Evolutionary conservation across 2,888 invertebrate species (phyloP).

Genomic region (Cheilosia vulpina): DNA sequence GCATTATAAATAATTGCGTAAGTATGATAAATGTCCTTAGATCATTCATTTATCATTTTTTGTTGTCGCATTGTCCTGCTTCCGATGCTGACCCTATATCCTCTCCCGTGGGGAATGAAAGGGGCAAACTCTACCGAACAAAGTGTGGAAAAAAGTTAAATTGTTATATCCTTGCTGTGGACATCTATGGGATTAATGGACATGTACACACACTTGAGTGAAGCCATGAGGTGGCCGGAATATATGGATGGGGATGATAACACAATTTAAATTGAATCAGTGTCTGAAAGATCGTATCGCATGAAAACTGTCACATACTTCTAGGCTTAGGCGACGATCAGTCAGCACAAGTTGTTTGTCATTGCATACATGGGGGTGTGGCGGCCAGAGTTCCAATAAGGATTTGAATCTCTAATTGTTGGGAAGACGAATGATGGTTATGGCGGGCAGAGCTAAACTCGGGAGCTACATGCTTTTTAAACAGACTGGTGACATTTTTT

Average conservation of each 20-base stretch:
- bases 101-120: conserved; percentile 7
- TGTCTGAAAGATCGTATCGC: not conserved
- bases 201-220: conserved; percentile 23
- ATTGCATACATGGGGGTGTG: not conserved
- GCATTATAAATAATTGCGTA: conserved; percentile 67
- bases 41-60: conserved; percentile 63
- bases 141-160: conserved; percentile 5
- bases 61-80: conserved; percentile 15
- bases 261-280: not conserved
- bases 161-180: conserved; percentile 35
- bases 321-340: not conserved
- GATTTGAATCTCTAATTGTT: too few relatives aligned
- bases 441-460: too few relatives aligned
- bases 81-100: not conserved
- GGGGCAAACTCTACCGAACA: not conserved
- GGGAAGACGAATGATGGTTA: too few relatives aligned
- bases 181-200: conserved; percentile 41
- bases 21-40: conserved; percentile 65
- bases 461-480: too few relatives aligned
- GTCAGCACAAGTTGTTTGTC: not conserved
- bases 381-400: too few relatives aligned
- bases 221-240: conserved; percentile 4
- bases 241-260: not conserved
- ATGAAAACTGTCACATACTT: not conserved
- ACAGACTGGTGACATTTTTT: too few relatives aligned